A percentile compares a stretch with the other conserved stretches of the same genome.
Conservation (phyloP, 2,888 invertebrate species). For the Harpalus rubripes region DNA sequence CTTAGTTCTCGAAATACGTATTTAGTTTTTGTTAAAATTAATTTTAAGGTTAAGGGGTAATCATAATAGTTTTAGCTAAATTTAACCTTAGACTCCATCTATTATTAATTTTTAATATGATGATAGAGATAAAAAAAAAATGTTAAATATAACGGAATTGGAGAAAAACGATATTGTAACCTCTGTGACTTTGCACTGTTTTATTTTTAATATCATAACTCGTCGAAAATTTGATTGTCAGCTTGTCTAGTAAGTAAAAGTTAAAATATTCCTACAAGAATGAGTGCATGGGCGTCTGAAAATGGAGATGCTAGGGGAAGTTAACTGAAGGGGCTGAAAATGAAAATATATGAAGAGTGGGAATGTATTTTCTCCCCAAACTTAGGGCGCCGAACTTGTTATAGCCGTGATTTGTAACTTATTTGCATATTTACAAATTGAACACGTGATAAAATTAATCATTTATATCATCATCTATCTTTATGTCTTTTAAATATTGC, state of each 20-base stretch:
- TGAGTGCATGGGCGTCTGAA: background rate
- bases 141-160: no score
- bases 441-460: no score
- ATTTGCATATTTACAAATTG: background rate
- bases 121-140: no score
- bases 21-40: no score
- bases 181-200: background rate
- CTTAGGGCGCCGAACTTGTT: background rate
- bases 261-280: background rate
- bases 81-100: no score
- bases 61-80: no score
- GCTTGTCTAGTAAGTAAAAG: background rate
- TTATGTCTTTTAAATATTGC: no score
- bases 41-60: no score
- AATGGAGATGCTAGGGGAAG: background rate
- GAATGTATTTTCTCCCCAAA: background rate
- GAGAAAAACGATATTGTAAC: no score
- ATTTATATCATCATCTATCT: no score
- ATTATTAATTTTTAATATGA: no score
- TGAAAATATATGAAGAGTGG: background rate
- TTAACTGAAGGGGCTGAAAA: background rate
- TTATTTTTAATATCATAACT: background rate
- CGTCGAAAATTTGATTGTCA: background rate
- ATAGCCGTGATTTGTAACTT: background rate
- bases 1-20: no score